These are phyloP conservation scores for Hylia prasina DNA, from an alignment of 2,113 vertebrate genomes.

Conservation along the genomic window DNA sequence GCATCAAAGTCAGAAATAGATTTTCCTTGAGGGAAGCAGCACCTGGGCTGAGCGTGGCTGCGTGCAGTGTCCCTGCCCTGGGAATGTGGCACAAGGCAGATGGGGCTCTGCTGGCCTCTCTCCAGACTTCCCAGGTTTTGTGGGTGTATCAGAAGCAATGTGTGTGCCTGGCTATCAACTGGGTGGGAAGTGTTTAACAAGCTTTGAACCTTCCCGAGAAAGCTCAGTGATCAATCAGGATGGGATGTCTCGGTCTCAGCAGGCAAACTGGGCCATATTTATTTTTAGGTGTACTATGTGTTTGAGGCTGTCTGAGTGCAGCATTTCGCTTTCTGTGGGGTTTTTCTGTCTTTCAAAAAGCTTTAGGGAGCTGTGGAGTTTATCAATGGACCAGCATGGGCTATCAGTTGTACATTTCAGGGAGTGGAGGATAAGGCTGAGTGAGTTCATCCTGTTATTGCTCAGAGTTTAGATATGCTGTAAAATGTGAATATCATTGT, in stretches of 20 bases:
- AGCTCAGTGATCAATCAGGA: neutral
- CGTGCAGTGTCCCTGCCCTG: neutral
- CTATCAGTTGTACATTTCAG: neutral
- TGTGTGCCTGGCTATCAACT: neutral
- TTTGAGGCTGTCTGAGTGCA: neutral
- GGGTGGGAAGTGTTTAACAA: conserved; percentile 12
- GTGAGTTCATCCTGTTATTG: neutral
- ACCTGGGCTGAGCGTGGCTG: neutral
- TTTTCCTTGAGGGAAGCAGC: neutral
- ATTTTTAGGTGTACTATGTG: neutral
- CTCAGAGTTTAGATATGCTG: neutral
- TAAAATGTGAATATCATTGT: neutral
- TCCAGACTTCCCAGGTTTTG: conserved; percentile 32
- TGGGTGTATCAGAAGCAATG: neutral
- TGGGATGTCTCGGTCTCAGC: neutral
- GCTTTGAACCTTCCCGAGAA: neutral
- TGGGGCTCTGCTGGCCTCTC: conserved; percentile 43
- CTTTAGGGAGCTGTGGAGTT: neutral
- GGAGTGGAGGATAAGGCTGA: neutral
- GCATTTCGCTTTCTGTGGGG: neutral
- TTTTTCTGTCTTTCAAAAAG: neutral
- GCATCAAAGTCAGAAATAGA: neutral
- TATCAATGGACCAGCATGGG: neutral
- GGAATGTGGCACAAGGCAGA: conserved; percentile 37
- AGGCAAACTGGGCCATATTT: neutral